Conservation (phyloP, 2,113 vertebrate genomes). For the Mormyrus iriodes region DNA sequence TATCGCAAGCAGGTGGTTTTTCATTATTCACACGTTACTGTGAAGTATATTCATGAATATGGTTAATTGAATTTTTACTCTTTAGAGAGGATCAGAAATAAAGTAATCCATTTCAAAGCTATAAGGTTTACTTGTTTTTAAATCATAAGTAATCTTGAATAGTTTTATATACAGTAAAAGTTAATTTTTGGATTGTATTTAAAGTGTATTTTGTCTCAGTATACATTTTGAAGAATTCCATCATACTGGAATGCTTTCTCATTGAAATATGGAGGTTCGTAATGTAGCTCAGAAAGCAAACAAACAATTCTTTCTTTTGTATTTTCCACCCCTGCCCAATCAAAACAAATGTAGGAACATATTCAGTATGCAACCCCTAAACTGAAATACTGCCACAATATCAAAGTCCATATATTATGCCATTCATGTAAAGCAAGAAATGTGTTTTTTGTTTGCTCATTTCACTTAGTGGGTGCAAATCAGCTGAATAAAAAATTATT, state of each 20-base stretch:
- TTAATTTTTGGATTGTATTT: background rate
- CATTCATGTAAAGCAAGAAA: background rate
- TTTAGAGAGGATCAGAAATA: background rate
- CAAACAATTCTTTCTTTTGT: background rate
- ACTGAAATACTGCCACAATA: slow-evolving; percentile 30
- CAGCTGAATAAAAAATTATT: background rate
- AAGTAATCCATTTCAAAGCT: background rate
- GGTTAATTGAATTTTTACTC: background rate
- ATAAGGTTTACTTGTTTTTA: background rate
- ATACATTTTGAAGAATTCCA: background rate
- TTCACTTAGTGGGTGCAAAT: background rate
- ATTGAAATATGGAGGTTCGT: background rate
- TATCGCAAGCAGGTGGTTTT: background rate
- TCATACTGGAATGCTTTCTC: background rate
- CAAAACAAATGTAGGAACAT: background rate
- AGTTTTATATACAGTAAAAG: background rate
- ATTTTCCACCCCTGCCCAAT: background rate
- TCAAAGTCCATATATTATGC: slow-evolving; percentile 22
- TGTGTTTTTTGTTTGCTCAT: background rate
- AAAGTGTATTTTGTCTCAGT: background rate
- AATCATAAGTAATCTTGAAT: background rate
- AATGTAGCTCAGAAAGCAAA: slow-evolving; percentile 1
- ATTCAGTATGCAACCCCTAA: slow-evolving; percentile 26
- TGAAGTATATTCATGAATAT: background rate
- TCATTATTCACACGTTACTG: background rate